These are phyloP conservation scores for Drosophila truncata DNA, from an alignment of 1,140 invertebrate genomes.

Conservation along the genomic window DNA sequence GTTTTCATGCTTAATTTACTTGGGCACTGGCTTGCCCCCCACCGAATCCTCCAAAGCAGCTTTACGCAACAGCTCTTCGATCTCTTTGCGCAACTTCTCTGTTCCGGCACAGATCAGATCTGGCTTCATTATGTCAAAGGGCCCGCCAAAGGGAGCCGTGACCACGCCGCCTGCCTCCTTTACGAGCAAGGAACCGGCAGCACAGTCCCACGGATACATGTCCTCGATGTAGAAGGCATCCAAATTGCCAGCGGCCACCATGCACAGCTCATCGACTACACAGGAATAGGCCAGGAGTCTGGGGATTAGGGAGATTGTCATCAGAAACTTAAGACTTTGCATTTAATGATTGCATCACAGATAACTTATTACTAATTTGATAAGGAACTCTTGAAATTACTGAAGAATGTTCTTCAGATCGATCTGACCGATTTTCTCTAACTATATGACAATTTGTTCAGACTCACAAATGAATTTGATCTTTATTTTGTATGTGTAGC, in stretches of 20 bases:
- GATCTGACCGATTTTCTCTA: neutral
- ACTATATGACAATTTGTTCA: neutral
- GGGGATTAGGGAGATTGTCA: neutral
- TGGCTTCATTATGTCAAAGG: slow-evolving; percentile 89
- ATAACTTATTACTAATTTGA: neutral
- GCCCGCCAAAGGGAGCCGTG: slow-evolving; percentile 86
- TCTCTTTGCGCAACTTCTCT: slow-evolving; percentile 71
- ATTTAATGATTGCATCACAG: neutral
- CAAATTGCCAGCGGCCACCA: slow-evolving; percentile 89
- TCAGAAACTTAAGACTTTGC: neutral
- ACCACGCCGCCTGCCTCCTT: slow-evolving; percentile 90
- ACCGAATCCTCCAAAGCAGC: slow-evolving; percentile 70
- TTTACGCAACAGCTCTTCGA: slow-evolving; percentile 72
- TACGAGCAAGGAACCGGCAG: slow-evolving; percentile 90
- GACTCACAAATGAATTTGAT: neutral
- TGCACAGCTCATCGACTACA: slow-evolving; percentile 87
- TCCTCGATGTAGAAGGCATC: slow-evolving; percentile 92
- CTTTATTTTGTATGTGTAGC: neutral
- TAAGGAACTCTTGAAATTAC: neutral
- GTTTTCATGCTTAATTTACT: slow-evolving; percentile 45
- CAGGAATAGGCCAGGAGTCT: slow-evolving; percentile 75
- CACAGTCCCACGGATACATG: slow-evolving; percentile 90
- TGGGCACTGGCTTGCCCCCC: slow-evolving; percentile 58
- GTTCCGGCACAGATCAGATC: slow-evolving; percentile 89
- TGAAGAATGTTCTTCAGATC: neutral